Conservation (phyloP, 2,797 vertebrate genomes). For the Momotus momota region DNA sequence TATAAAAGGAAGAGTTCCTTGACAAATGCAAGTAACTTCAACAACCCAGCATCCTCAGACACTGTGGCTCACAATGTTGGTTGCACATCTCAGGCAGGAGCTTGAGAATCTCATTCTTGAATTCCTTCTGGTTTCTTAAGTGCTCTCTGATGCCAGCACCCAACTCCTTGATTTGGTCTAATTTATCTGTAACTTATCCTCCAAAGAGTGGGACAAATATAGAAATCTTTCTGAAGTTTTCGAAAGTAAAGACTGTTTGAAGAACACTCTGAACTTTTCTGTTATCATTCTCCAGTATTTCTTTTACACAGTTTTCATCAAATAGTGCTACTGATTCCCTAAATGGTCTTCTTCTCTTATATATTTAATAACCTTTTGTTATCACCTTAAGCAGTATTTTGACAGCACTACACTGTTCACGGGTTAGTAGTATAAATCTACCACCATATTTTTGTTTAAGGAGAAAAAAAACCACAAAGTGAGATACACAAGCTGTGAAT, state of each 20-base stretch:
- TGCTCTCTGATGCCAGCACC: neutral
- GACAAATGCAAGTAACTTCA: neutral
- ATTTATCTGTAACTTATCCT: neutral
- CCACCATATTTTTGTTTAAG: neutral
- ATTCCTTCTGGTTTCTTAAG: neutral
- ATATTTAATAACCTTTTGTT: neutral
- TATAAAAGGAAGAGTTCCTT: neutral
- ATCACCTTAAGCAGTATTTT: neutral
- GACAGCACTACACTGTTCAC: neutral
- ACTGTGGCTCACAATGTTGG: accelerated
- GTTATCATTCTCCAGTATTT: neutral
- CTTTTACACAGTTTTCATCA: neutral
- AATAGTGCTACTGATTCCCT: neutral
- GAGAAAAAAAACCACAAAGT: neutral
- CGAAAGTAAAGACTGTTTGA: neutral
- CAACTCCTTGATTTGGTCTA: neutral
- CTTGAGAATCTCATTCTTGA: neutral
- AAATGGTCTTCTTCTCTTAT: neutral
- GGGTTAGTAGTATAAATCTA: neutral
- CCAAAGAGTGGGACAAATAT: neutral
- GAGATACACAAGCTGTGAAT: neutral
- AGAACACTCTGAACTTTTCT: neutral
- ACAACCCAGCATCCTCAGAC: neutral
- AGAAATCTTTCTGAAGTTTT: neutral
- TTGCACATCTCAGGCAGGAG: neutral